Conservation (phyloP, 2,888 invertebrate genomes). For the Euclidia mi region DNA sequence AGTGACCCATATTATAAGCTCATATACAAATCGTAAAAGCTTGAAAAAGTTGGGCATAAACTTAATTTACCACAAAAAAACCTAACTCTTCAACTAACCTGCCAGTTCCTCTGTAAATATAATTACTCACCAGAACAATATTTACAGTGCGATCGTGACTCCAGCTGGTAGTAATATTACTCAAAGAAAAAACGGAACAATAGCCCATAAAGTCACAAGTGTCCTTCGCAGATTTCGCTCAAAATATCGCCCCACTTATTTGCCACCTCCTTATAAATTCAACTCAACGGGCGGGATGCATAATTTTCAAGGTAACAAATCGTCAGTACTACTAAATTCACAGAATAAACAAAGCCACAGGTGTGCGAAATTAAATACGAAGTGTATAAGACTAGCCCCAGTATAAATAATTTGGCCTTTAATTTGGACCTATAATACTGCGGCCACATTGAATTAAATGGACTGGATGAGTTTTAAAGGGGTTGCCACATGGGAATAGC, state of each 20-base stretch:
- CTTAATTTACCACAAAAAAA: no score
- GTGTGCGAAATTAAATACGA: constrained; percentile 79
- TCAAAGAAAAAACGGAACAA: background rate
- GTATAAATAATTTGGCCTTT: constrained; percentile 77
- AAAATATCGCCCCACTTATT: constrained; percentile 41
- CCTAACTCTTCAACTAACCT: no score
- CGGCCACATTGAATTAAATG: constrained; percentile 27
- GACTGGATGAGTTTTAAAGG: constrained; percentile 13
- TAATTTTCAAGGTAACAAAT: constrained; percentile 63
- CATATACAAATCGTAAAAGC: no score
- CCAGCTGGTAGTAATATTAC: background rate
- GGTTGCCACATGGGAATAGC: background rate
- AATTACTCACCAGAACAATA: constrained; percentile 1
- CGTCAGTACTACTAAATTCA: constrained; percentile 65
- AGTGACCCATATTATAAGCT: no score
- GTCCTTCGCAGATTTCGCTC: constrained; percentile 34
- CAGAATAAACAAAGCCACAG: constrained; percentile 83
- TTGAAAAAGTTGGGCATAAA: no score
- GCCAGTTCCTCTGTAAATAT: background rate
- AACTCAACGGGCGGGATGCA: constrained; percentile 36
- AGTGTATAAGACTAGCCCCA: constrained; percentile 60
- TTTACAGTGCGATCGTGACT: background rate
- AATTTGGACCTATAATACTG: constrained; percentile 60
- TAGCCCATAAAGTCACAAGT: constrained; percentile 23
- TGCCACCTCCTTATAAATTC: constrained; percentile 34